Conservation (phyloP, 1,140 invertebrate genomes). For the Apis mellifera region DNA sequence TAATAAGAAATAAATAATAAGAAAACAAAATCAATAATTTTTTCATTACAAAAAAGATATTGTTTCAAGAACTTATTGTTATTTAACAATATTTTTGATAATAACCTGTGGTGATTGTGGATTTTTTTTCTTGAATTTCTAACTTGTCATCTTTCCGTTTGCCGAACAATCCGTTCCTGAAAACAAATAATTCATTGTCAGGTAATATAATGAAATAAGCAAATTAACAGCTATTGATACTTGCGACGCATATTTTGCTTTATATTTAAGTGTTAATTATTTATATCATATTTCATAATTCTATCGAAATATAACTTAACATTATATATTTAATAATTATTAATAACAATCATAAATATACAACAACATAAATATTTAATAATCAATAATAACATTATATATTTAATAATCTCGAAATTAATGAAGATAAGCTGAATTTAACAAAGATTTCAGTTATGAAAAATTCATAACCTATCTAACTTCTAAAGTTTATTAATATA, state of each 20-base stretch:
- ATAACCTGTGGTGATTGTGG: conserved; percentile 72
- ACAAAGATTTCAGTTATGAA: not conserved
- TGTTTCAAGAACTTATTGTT: not conserved
- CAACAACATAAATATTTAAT: too few relatives aligned
- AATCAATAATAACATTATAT: not conserved
- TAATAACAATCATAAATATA: too few relatives aligned
- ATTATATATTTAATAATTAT: conserved; percentile 11
- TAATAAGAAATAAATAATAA: not conserved
- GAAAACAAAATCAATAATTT: too few relatives aligned
- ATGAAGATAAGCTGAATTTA: not conserved
- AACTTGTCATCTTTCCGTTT: conserved; percentile 70
- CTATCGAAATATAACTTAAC: not conserved
- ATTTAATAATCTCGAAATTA: conserved; percentile 1
- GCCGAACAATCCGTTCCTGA: conserved; percentile 75
- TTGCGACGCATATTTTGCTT: not conserved
- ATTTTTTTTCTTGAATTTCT: conserved; percentile 65
- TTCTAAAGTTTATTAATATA: too few relatives aligned
- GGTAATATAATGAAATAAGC: not conserved
- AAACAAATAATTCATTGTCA: conserved; percentile 37
- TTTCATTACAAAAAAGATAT: not conserved
- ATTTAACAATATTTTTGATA: not conserved
- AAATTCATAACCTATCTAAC: too few relatives aligned
- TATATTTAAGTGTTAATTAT: conserved; percentile 11
- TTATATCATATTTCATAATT: conserved; percentile 21
- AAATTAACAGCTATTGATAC: not conserved